phyloP scores from a whole-genome alignment of 2,888 invertebrate species.

The Imbricaverruca yamaguchii region DNA sequence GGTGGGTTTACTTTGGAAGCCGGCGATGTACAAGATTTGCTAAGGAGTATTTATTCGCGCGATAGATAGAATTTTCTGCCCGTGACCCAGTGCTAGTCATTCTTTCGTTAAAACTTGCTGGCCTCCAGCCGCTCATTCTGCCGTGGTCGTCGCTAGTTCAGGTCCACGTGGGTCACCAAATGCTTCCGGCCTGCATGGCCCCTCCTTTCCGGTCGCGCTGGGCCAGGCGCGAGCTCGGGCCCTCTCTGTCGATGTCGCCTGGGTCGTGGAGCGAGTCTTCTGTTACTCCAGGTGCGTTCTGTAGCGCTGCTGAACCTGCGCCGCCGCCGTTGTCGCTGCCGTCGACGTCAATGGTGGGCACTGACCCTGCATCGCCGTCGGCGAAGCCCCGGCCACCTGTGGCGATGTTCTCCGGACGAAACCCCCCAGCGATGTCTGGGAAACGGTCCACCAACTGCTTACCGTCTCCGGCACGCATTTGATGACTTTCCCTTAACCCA shows the following conservation, averaged over 20 bases:
- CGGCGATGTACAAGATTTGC: slow-evolving; percentile 21
- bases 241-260: no score
- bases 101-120: neutral
- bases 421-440: neutral
- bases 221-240: no score
- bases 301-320: no score
- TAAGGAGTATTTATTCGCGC: slow-evolving; percentile 21
- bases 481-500: slow-evolving; percentile 3
- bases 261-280: no score
- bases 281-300: no score
- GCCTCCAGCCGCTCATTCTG: neutral
- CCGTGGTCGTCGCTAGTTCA: neutral
- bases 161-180: neutral
- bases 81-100: slow-evolving; percentile 18
- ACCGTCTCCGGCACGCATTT: neutral
- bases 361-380: neutral
- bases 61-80: slow-evolving; percentile 18
- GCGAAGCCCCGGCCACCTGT: neutral
- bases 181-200: no score
- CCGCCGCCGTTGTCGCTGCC: no score
- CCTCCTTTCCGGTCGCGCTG: no score
- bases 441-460: neutral
- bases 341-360: no score
- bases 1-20: slow-evolving; percentile 20
- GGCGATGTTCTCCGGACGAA: neutral